phyloP scores from a whole-genome alignment of 2,797 vertebrate genomes.

The Girardinus metallicus region DNA sequence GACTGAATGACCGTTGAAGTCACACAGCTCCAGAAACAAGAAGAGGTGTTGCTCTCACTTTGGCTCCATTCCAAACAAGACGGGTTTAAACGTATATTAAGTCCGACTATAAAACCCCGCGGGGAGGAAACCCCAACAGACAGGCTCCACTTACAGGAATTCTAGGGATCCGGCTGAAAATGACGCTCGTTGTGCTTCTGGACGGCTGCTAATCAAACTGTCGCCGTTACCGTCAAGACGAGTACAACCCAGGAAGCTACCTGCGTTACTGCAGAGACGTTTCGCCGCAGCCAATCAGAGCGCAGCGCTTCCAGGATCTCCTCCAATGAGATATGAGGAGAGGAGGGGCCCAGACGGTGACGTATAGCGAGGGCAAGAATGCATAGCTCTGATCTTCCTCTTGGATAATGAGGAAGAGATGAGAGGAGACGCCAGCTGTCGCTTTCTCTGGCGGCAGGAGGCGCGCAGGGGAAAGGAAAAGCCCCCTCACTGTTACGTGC shows the following conservation, averaged over 20 bases:
- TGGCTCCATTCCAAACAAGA: background rate
- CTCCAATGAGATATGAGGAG: conserved; percentile 47
- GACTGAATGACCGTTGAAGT: background rate
- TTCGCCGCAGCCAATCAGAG: conserved; percentile 49
- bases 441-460: conserved; percentile 7
- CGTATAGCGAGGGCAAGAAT: conserved; percentile 18
- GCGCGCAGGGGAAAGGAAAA: background rate
- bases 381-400: conserved; percentile 35
- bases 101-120: background rate
- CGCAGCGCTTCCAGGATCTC: fast-evolving
- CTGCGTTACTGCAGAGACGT: conserved; percentile 39
- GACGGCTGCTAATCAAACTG: conserved; percentile 23
- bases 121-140: background rate
- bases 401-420: conserved; percentile 37
- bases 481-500: background rate
- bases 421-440: conserved; percentile 52
- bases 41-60: conserved; percentile 8
- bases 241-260: conserved; percentile 61
- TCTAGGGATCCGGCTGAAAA: conserved; percentile 28
- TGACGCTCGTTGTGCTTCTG: conserved; percentile 40
- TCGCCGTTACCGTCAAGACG: conserved; percentile 42
- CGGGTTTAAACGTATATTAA: background rate
- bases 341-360: conserved; percentile 32
- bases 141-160: conserved; percentile 72
- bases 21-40: background rate